Conservation (phyloP, 2,888 invertebrate species). For the Chironomus tentans region DNA sequence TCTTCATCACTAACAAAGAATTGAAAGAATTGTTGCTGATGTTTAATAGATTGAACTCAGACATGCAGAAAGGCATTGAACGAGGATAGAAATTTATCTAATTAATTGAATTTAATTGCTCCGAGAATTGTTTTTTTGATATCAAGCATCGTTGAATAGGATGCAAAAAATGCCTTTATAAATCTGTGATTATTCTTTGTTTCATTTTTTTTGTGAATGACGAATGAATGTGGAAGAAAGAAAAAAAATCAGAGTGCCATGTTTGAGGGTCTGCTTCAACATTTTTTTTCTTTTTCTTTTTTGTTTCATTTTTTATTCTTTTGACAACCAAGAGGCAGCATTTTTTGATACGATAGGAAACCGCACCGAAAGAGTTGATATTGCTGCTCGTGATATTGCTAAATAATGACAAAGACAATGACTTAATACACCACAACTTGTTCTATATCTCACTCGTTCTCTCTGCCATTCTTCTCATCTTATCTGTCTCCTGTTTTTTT, state of each 20-base stretch:
- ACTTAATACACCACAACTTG: not conserved
- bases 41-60: too few relatives aligned
- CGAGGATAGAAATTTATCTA: not conserved
- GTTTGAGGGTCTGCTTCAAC: not conserved
- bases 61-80: not conserved
- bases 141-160: not conserved
- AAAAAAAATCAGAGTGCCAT: not conserved
- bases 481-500: not conserved
- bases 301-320: not conserved
- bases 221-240: not conserved
- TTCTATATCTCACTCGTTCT: not conserved
- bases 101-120: constrained; percentile 22
- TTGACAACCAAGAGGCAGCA: not conserved
- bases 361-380: not conserved
- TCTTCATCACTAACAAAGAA: constrained; percentile 5
- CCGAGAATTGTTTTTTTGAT: not conserved
- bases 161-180: not conserved
- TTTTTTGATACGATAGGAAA: too few relatives aligned
- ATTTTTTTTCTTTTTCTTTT: not conserved
- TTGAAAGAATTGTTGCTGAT: not conserved
- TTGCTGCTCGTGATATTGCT: not conserved
- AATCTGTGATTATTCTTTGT: not conserved
- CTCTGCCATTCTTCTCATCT: not conserved
- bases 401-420: not conserved
- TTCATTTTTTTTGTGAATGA: not conserved